Percentiles rank a stretch among this genome's conserved stretches.
These are phyloP conservation scores for Anagrus nilaparvatae DNA, from an alignment of 1,140 invertebrate species.

Conservation along the genomic window DNA sequence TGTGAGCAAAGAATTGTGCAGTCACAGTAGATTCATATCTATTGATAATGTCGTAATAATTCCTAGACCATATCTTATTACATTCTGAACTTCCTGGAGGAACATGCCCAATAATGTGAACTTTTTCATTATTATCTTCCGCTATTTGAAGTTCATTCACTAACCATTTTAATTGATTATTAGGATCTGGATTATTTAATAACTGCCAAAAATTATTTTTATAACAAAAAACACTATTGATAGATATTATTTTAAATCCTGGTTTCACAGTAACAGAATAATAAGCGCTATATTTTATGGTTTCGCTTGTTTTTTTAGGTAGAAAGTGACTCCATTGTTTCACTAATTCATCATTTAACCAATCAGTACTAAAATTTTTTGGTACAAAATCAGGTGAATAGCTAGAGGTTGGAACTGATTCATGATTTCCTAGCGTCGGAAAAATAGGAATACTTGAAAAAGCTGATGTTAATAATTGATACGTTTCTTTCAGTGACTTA, in stretches of 20 bases:
- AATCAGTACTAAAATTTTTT: constrained; percentile 74
- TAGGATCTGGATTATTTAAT: constrained; percentile 91
- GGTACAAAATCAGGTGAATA: constrained; percentile 72
- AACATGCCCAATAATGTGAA: constrained; percentile 96
- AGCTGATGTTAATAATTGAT: constrained; percentile 69
- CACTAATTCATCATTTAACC: constrained; percentile 85
- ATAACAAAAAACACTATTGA: constrained; percentile 93
- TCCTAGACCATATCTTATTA: constrained; percentile 81
- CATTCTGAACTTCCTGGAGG: constrained; percentile 89
- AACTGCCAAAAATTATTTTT: constrained; percentile 96
- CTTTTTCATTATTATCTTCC: constrained; percentile 87
- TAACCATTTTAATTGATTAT: constrained; percentile 88
- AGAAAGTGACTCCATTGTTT: constrained; percentile 80
- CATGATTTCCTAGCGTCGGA: constrained; percentile 91
- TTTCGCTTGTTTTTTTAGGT: constrained; percentile 69
- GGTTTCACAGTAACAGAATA: constrained; percentile 79
- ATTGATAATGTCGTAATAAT: constrained; percentile 83
- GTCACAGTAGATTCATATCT: too few relatives aligned
- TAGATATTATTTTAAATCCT: constrained; percentile 78
- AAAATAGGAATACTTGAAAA: constrained; percentile 88
- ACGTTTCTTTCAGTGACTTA: constrained; percentile 72
- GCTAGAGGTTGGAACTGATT: too few relatives aligned
- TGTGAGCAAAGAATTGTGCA: too few relatives aligned
- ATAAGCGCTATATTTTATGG: constrained; percentile 77
- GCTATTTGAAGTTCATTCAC: constrained; percentile 86